phyloP scores from a whole-genome alignment of 2,113 vertebrate species.

The Hemiscyllium ocellatum region DNA sequence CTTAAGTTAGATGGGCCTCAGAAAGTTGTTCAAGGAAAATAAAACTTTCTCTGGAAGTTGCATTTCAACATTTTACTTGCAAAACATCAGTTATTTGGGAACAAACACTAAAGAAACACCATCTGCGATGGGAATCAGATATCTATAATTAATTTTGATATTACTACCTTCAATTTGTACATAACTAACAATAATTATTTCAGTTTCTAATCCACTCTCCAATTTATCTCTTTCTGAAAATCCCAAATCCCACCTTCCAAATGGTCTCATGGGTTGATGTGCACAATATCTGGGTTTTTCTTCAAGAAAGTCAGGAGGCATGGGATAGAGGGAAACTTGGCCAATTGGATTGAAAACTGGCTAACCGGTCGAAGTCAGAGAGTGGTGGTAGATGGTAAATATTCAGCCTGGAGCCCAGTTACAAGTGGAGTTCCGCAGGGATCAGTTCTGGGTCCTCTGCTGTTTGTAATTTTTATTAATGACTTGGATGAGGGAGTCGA shows the following conservation, averaged over 20 bases:
- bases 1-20: neutral
- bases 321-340: too few relatives aligned
- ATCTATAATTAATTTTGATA: neutral
- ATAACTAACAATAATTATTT: neutral
- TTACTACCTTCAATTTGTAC: neutral
- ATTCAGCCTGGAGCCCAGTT: too few relatives aligned
- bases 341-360: too few relatives aligned
- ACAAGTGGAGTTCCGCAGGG: too few relatives aligned
- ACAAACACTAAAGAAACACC: neutral
- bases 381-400: too few relatives aligned
- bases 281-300: neutral
- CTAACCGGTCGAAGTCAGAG: too few relatives aligned
- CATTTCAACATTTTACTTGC: neutral
- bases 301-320: too few relatives aligned
- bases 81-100: neutral
- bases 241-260: neutral
- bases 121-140: neutral
- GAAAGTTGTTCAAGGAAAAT: slow-evolving; percentile 11
- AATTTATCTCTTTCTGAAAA: neutral
- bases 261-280: neutral
- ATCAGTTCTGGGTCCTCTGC: too few relatives aligned
- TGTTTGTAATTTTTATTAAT: too few relatives aligned
- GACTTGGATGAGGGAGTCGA: too few relatives aligned
- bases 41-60: neutral
- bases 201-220: neutral